Evolutionary conservation across 2,888 invertebrate species (phyloP), one percentile per base, ranked within the genome.

Genomic region (Ophion ventricosus): DNA sequence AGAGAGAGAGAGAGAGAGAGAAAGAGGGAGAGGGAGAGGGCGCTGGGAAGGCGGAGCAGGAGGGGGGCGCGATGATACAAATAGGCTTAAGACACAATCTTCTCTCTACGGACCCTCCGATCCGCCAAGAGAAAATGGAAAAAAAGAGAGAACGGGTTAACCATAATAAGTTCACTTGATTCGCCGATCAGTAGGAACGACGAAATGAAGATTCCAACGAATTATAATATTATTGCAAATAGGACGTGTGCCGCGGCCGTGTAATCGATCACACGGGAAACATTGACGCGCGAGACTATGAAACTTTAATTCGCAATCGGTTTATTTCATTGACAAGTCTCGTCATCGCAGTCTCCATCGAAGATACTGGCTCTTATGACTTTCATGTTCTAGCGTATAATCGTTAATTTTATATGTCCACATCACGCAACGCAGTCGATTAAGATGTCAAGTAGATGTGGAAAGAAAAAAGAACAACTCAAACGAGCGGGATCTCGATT

Each of bases 11-110:
- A n/a, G 61, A 14, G 61, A 26, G 7, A 26, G 11, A 10, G 8
- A 35, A 11, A 20, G 23, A 20, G 23, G 14, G 14, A 57, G 3
- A 5, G 11, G 17, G 20, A 11, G 25, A 43, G 4, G 40, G 7
- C 4, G 11, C 2, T 2, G 1, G 4, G 5, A 14, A 7, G 35
- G 35, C 4, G 35, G 35, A 7, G 35, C 4, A 7, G 40, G 40
- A 10, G 40, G 49, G 14, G 14, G 14, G 49, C 49, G 40, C 5
- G 8, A 8, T 82, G 82, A 82, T 78, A 78, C 78, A 73, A 73
- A 73, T 74, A 29, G 67, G 77, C 82, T 82, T 78, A 77, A 70
- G 59, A 43, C 29, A 57, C 23, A 17, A 64, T 49, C 29, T 56
- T n/a, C 25, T 35, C 26, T n/a, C 61, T 20, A n/a, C 20, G 49